Conservation (phyloP, 2,797 vertebrate genomes). For the Rallus crepitans region DNA sequence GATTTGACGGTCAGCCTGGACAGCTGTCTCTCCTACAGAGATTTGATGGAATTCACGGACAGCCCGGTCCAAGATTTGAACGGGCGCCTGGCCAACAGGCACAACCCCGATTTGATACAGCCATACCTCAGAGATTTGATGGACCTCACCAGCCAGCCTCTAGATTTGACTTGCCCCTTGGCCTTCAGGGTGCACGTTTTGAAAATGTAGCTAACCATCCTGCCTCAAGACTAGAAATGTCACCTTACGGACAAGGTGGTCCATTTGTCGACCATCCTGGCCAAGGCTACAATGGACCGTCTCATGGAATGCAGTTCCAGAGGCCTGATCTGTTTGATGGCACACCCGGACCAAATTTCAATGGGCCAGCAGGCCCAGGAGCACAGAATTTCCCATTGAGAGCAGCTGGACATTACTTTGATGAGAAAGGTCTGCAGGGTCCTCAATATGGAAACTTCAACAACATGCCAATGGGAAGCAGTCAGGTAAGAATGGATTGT, state of each 20-base stretch:
- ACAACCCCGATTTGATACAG: constrained; percentile 85
- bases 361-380: constrained; percentile 82
- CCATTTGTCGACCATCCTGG: constrained; percentile 85
- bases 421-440: constrained; percentile 83
- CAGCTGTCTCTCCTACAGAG: constrained; percentile 80
- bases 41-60: constrained; percentile 82
- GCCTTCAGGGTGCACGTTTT: constrained; percentile 84
- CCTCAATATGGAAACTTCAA: constrained; percentile 81
- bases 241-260: constrained; percentile 80
- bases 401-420: constrained; percentile 83
- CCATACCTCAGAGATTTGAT: constrained; percentile 83
- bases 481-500: constrained; percentile 82
- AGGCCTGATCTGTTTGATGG: constrained; percentile 83
- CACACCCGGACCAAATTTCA: constrained; percentile 86
- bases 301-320: constrained; percentile 83
- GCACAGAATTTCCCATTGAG: constrained; percentile 81
- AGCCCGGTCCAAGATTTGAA: constrained; percentile 82
- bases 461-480: constrained; percentile 79
- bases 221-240: constrained; percentile 79
- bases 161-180: constrained; percentile 84
- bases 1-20: constrained; percentile 82
- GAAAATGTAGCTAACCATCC: constrained; percentile 80
- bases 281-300: constrained; percentile 82
- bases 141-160: constrained; percentile 83
- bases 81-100: constrained; percentile 79